Conservation (phyloP, 2,888 invertebrate species). For the Cephus runcator region DNA sequence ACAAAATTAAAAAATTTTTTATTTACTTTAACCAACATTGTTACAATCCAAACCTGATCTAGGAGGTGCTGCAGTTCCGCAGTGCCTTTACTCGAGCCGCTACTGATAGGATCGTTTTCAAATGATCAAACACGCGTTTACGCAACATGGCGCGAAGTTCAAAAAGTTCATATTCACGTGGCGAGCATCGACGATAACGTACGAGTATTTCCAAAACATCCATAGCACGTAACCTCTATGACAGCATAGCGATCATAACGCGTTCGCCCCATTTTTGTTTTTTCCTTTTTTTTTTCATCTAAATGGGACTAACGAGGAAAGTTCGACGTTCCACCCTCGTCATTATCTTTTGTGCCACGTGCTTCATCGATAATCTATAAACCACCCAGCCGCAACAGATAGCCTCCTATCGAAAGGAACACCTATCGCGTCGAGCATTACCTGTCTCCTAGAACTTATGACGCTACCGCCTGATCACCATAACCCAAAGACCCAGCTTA, state of each 20-base stretch:
- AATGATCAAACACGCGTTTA: neutral
- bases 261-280: neutral
- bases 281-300: slow-evolving; percentile 5
- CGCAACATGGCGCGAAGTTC: neutral
- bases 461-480: neutral
- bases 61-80: too few relatives aligned
- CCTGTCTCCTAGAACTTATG: neutral
- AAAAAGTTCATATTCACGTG: neutral
- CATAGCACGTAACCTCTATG: neutral
- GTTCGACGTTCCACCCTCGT: slow-evolving; percentile 26
- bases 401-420: neutral
- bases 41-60: too few relatives aligned
- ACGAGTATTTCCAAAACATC: neutral
- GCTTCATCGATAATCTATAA: slow-evolving; percentile 42
- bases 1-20: too few relatives aligned
- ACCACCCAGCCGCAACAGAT: slow-evolving; percentile 22
- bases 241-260: neutral
- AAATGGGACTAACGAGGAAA: slow-evolving; percentile 32
- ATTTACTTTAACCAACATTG: too few relatives aligned
- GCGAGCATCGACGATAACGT: neutral
- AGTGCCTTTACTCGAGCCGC: too few relatives aligned
- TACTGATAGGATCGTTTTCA: neutral
- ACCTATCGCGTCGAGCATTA: neutral
- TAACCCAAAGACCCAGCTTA: neutral
- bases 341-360: slow-evolving; percentile 33